These are phyloP conservation scores for Poecile montanus DNA, from an alignment of 2,797 vertebrate species.

Conservation along the genomic window DNA sequence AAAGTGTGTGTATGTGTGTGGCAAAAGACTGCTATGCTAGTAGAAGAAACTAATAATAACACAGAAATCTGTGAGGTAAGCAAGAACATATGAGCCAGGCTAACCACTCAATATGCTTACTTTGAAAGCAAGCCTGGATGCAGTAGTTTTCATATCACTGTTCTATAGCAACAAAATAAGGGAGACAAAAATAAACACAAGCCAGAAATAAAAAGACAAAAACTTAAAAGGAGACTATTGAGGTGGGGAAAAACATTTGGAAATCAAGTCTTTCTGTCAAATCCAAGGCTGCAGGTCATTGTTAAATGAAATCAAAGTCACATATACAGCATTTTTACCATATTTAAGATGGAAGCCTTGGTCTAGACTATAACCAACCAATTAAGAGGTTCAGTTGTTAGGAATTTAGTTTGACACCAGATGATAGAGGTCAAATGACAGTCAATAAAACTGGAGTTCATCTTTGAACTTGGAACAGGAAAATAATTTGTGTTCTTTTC, in stretches of 20 bases:
- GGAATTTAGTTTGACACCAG: background rate
- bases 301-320: background rate
- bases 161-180: background rate
- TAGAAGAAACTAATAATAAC: background rate
- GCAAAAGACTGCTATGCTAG: background rate
- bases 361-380: background rate
- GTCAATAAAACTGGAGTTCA: background rate
- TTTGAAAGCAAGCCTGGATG: background rate
- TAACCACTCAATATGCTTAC: background rate
- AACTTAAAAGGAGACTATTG: background rate
- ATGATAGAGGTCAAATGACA: background rate
- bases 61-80: constrained; percentile 3
- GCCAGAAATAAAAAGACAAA: background rate
- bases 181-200: background rate
- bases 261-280: background rate
- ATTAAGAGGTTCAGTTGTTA: background rate
- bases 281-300: background rate
- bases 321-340: background rate
- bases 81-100: background rate
- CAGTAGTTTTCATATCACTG: background rate
- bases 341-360: background rate
- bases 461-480: background rate
- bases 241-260: background rate
- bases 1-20: background rate
- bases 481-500: background rate